Percentiles rank a stretch among this genome's conserved stretches.
phyloP scores from a whole-genome alignment of 1,140 invertebrate genomes.

The Lamellibrachia luymesi region DNA sequence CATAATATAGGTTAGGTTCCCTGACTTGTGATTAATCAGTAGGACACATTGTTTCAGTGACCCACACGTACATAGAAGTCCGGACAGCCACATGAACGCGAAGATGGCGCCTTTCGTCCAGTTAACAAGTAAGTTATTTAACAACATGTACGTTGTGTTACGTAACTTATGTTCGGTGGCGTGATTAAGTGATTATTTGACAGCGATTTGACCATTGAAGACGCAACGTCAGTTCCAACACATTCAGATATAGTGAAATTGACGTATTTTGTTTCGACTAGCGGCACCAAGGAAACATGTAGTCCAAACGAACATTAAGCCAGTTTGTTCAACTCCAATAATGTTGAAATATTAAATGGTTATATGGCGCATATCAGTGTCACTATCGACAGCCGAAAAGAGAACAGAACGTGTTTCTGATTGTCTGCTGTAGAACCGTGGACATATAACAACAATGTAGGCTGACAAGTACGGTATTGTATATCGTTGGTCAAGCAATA shows the following conservation, averaged over 20 bases:
- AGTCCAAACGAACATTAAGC: not conserved
- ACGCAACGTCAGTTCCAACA: too few relatives aligned
- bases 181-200: not conserved
- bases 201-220: not conserved
- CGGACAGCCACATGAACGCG: not conserved
- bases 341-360: not conserved
- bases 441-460: not conserved
- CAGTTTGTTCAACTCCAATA: not conserved
- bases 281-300: not conserved
- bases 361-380: not conserved
- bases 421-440: not conserved
- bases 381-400: too few relatives aligned
- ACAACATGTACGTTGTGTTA: not conserved
- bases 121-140: not conserved
- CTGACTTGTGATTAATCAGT: not conserved
- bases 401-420: not conserved
- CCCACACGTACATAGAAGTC: not conserved
- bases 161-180: not conserved
- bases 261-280: too few relatives aligned
- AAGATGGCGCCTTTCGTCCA: not conserved
- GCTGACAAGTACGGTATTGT: too few relatives aligned
- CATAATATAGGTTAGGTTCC: not conserved
- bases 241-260: too few relatives aligned
- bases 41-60: not conserved
- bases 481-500: too few relatives aligned